These are phyloP conservation scores for Chrysolina oricalcia DNA, from an alignment of 2,888 invertebrate genomes.

Conservation along the genomic window DNA sequence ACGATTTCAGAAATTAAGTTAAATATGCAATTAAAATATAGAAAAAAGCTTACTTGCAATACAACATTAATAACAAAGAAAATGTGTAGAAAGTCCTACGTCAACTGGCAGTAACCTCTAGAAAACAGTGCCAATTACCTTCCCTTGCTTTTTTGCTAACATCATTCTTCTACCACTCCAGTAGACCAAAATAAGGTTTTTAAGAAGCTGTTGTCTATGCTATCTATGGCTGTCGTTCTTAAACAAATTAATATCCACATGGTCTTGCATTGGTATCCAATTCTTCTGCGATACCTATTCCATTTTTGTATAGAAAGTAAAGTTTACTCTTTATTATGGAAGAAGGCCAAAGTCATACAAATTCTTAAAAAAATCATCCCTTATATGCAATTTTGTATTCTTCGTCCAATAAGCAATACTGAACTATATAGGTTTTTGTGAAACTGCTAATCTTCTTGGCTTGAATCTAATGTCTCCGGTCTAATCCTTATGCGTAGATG, in stretches of 20 bases:
- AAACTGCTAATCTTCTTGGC: not conserved
- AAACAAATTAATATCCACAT: slow-evolving; percentile 1
- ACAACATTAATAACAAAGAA: not conserved
- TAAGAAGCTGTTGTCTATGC: not conserved
- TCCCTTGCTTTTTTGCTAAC: not conserved
- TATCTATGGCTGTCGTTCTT: not conserved
- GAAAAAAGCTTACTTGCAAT: slow-evolving; percentile 12
- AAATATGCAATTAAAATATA: slow-evolving; percentile 9
- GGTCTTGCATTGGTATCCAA: not conserved
- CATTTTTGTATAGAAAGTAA: not conserved
- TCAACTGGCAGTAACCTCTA: not conserved
- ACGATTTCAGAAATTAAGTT: slow-evolving; percentile 18
- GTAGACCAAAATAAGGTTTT: not conserved
- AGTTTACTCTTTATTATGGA: not conserved
- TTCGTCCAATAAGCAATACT: slow-evolving; percentile 16
- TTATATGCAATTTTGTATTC: not conserved
- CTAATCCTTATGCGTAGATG: not conserved
- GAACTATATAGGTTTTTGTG: slow-evolving; percentile 21
- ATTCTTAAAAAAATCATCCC: not conserved
- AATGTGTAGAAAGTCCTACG: slow-evolving; percentile 2
- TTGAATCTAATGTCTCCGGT: not conserved
- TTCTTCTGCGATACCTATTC: not conserved
- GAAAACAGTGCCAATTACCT: not conserved
- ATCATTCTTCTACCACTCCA: not conserved
- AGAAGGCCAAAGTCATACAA: not conserved